Evolutionary conservation across 2,797 vertebrate species (phyloP).

Genomic region (Vultur gryphus): DNA sequence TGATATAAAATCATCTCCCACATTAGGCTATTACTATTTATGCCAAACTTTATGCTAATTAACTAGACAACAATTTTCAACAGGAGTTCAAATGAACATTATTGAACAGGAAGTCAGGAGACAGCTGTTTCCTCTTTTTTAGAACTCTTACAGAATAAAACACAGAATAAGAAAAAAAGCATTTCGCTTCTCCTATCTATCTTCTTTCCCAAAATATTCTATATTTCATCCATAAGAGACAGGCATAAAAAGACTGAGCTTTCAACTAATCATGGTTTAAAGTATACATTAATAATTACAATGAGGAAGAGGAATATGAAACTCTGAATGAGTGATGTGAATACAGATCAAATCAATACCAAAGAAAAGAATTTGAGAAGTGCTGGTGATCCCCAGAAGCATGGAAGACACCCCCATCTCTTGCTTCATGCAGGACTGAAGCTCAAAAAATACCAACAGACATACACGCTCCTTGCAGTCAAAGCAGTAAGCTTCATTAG

Average conservation of each 20-base stretch:
- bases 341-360: neutral
- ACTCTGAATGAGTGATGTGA: neutral
- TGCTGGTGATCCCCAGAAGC: neutral
- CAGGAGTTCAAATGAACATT: neutral
- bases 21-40: neutral
- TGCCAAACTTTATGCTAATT: neutral
- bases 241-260: neutral
- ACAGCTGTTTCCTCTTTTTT: neutral
- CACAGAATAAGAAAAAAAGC: neutral
- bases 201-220: neutral
- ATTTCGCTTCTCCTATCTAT: neutral
- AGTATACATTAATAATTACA: neutral
- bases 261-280: neutral
- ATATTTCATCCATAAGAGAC: neutral
- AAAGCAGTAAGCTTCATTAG: neutral
- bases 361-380: neutral
- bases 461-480: fast-evolving
- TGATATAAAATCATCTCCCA: neutral
- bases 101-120: neutral
- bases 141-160: neutral
- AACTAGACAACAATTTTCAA: neutral
- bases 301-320: neutral
- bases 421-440: neutral
- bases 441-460: neutral
- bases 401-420: neutral